Evolutionary conservation across 2,113 vertebrate genomes (phyloP).

Genomic region (Centrocercus urophasianus): DNA sequence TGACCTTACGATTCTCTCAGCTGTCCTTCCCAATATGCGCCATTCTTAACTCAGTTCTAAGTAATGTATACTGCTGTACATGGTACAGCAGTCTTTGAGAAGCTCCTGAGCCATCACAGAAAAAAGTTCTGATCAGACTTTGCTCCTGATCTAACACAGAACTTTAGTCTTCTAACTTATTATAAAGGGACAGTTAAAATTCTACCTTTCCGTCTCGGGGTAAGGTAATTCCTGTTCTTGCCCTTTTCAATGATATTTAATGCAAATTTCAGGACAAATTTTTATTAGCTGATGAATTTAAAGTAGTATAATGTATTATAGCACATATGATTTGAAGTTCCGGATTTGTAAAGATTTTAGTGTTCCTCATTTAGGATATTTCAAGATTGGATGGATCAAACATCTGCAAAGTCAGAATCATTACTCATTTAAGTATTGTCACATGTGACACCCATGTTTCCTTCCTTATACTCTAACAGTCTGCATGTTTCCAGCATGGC

Average conservation of each 20-base stretch:
- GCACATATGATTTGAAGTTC: not conserved
- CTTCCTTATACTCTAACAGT: not conserved
- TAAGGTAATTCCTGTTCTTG: not conserved
- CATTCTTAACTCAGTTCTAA: not conserved
- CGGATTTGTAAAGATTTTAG: not conserved
- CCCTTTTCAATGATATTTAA: not conserved
- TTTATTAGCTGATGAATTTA: not conserved
- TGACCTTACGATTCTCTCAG: not conserved
- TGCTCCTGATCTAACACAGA: not conserved
- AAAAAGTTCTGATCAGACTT: not conserved
- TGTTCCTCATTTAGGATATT: not conserved
- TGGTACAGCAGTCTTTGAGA: not conserved
- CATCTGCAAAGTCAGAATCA: rapidly evolving
- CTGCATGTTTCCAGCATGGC: too few species aligned
- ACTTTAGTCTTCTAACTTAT: not conserved
- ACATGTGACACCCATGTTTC: rapidly evolving
- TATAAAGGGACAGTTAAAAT: not conserved
- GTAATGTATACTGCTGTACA: not conserved
- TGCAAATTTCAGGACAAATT: not conserved
- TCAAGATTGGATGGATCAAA: not conserved
- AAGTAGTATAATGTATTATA: not conserved
- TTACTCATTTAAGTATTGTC: not conserved
- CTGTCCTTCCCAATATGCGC: not conserved
- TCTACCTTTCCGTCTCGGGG: not conserved
- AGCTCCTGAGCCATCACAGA: not conserved